Evolutionary conservation across 2,888 invertebrate genomes (phyloP).

Genomic region (Mayetiola destructor): DNA sequence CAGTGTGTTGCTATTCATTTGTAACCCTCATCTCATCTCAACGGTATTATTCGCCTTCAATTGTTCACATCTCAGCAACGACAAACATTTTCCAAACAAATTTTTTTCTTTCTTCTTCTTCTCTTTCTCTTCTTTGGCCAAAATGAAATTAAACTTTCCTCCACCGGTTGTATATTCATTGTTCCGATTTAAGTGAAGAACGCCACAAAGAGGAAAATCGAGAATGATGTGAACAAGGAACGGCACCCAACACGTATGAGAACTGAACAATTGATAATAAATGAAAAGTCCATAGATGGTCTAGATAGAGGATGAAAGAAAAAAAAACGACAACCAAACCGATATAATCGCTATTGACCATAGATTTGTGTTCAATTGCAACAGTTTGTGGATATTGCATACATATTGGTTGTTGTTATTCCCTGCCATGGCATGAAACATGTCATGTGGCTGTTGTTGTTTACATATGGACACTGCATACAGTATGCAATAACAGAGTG

Average conservation of each 20-base stretch:
- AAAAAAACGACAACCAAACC: not conserved
- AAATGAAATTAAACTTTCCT: not conserved
- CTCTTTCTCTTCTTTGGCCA: too few species aligned
- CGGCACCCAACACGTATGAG: too few species aligned
- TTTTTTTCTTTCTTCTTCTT: too few species aligned
- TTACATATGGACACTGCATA: not conserved
- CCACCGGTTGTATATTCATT: not conserved
- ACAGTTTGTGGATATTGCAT: conserved; percentile 8
- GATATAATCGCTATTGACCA: conserved; percentile 12
- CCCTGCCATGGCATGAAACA: too few species aligned
- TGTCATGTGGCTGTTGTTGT: too few species aligned
- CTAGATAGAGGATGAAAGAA: not conserved
- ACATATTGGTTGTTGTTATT: too few species aligned
- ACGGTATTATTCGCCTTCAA: not conserved
- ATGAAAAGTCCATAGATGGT: too few species aligned
- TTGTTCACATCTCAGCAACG: too few species aligned
- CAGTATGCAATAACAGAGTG: conserved; percentile 8
- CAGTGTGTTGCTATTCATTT: conserved; percentile 5
- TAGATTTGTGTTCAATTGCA: conserved; percentile 10
- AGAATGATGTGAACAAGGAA: not conserved
- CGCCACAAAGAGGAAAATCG: not conserved
- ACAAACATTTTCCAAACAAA: too few species aligned
- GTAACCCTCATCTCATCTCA: not conserved
- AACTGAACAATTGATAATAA: too few species aligned
- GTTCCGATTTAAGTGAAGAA: too few species aligned